Conservation (phyloP, 2,113 vertebrate genomes). For the Heterochromis multidens region DNA sequence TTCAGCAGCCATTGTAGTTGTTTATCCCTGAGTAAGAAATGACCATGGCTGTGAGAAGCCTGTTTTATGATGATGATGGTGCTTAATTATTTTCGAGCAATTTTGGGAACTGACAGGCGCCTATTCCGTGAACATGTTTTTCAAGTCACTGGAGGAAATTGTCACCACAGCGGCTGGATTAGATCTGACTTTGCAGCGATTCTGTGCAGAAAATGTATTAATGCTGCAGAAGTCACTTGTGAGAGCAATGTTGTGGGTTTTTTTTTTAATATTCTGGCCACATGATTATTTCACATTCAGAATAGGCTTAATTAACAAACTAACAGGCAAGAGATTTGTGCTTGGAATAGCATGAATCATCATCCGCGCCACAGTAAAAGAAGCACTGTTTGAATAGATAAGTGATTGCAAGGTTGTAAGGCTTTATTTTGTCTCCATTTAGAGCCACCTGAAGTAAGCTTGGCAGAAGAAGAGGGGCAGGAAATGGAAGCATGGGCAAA, state of each 20-base stretch:
- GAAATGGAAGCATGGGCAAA: constrained; percentile 90
- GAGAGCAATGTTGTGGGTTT: background rate
- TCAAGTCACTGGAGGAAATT: constrained; percentile 22
- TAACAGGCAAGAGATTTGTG: background rate
- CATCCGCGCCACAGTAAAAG: background rate
- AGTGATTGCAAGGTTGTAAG: constrained; percentile 15
- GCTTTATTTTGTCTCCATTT: constrained; percentile 27
- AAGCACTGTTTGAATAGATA: background rate
- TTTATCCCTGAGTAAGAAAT: constrained; percentile 41
- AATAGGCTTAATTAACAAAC: constrained; percentile 26
- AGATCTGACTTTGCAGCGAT: background rate
- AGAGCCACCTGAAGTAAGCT: constrained; percentile 81
- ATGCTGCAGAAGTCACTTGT: background rate
- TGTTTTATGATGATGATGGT: constrained; percentile 33
- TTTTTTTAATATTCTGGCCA: constrained; percentile 3
- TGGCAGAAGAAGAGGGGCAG: constrained; percentile 78
- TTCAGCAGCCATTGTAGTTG: constrained; percentile 45
- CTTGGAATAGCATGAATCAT: background rate
- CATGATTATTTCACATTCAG: background rate
- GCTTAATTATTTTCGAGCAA: constrained; percentile 23
- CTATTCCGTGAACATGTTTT: constrained; percentile 1
- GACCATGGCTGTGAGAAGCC: constrained; percentile 20
- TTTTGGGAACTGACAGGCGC: constrained; percentile 12
- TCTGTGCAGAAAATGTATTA: background rate
- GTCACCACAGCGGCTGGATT: constrained; percentile 2